These are phyloP conservation scores for Eurystomus glaucurus DNA, from an alignment of 2,797 vertebrate species.

Conservation along the genomic window DNA sequence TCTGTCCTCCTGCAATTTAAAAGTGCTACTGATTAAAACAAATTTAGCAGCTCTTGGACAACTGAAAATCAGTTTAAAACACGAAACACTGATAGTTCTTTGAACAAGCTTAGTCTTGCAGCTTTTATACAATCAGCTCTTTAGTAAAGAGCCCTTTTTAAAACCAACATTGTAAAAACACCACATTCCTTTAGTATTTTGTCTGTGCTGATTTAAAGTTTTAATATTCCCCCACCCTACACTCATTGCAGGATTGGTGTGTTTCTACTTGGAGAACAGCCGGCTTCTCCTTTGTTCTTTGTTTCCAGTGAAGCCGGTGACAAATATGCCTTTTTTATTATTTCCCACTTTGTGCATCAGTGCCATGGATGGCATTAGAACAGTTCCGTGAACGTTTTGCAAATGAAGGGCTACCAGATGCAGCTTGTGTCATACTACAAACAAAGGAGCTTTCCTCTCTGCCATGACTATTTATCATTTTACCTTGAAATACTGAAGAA, in stretches of 20 bases:
- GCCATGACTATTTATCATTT: not conserved
- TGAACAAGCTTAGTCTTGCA: not conserved
- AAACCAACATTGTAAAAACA: not conserved
- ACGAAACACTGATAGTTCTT: not conserved
- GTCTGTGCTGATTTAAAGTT: not conserved
- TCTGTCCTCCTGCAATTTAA: not conserved
- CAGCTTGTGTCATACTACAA: not conserved
- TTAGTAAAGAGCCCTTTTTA: not conserved
- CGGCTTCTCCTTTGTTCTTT: not conserved
- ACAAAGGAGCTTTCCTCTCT: not conserved
- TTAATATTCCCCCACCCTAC: not conserved
- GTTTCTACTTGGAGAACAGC: not conserved
- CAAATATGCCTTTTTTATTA: not conserved
- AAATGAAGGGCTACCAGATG: not conserved
- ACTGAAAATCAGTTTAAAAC: not conserved
- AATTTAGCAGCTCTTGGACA: not conserved
- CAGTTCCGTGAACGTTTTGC: not conserved
- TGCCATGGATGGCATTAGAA: not conserved
- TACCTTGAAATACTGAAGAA: not conserved
- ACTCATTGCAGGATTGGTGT: not conserved
- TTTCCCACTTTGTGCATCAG: not conserved
- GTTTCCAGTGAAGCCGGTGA: not conserved
- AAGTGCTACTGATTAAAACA: constrained; percentile 1
- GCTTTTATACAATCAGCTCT: not conserved
- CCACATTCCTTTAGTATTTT: not conserved